Evolutionary conservation across 1,140 invertebrate genomes (phyloP).

Genomic region (Drosophila sp.): DNA sequence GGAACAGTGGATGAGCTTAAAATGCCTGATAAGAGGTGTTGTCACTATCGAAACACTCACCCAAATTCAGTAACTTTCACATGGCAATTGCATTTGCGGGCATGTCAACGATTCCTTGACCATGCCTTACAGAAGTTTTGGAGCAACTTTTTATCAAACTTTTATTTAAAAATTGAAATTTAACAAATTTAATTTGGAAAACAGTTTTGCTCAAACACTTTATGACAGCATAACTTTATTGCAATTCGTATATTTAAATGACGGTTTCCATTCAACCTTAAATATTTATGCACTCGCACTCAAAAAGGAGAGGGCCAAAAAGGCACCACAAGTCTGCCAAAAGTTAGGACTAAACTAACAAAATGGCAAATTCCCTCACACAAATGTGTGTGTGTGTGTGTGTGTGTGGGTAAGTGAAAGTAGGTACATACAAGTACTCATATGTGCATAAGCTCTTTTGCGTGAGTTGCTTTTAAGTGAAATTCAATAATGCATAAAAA

Average conservation of each 20-base stretch:
- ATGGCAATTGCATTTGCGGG: background rate
- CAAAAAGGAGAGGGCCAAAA: background rate
- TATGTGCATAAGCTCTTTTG: constrained; percentile 38
- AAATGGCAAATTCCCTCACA: background rate
- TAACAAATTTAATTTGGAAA: background rate
- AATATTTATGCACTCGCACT: background rate
- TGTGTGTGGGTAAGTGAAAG: background rate
- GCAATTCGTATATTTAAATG: background rate
- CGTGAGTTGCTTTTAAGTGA: constrained; percentile 72
- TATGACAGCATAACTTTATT: constrained; percentile 1
- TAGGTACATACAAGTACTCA: background rate
- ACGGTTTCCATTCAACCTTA: background rate
- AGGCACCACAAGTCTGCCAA: background rate
- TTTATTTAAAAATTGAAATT: background rate
- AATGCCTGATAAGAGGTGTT: constrained; percentile 6
- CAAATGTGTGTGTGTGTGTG: background rate
- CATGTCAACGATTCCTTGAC: background rate
- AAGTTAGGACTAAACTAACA: constrained; percentile 3
- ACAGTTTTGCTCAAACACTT: background rate
- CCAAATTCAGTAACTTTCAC: background rate
- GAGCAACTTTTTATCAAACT: background rate
- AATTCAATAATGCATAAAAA: constrained; percentile 81
- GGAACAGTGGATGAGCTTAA: background rate
- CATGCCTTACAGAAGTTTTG: background rate
- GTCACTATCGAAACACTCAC: constrained; percentile 13